Evolutionary conservation across 2,113 vertebrate genomes (phyloP).

Genomic region (Planiliza haematocheilus): DNA sequence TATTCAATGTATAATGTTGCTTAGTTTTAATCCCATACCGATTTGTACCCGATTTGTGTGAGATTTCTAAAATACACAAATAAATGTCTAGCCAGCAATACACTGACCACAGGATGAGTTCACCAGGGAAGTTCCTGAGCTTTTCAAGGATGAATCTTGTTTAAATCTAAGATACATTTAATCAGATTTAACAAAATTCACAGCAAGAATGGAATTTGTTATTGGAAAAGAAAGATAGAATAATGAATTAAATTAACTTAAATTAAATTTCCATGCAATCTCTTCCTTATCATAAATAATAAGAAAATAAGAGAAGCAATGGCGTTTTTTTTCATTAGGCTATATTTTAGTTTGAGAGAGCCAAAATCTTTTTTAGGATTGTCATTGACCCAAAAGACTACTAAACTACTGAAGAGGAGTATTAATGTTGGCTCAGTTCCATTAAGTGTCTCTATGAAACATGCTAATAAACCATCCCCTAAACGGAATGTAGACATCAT

Average conservation of each 20-base stretch:
- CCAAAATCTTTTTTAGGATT: too few relatives aligned
- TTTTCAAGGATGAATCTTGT: slow-evolving; percentile 59
- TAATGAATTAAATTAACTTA: slow-evolving; percentile 62
- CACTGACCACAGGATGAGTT: neutral
- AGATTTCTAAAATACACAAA: slow-evolving; percentile 16
- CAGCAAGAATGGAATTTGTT: slow-evolving; percentile 14
- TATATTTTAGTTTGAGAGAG: too few relatives aligned
- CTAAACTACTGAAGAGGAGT: too few relatives aligned
- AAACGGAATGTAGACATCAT: too few relatives aligned
- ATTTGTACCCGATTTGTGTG: neutral
- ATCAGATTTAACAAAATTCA: slow-evolving; percentile 67
- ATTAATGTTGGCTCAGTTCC: too few relatives aligned
- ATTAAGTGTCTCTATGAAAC: too few relatives aligned
- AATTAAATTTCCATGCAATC: slow-evolving; percentile 64
- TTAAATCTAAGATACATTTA: too few relatives aligned
- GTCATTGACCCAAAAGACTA: too few relatives aligned
- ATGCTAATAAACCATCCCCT: too few relatives aligned
- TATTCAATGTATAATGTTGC: neutral
- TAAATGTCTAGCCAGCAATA: slow-evolving; percentile 11
- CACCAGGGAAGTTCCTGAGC: slow-evolving; percentile 38
- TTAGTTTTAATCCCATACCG: neutral
- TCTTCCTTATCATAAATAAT: slow-evolving; percentile 64
- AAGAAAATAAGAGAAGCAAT: slow-evolving; percentile 43
- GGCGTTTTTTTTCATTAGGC: too few relatives aligned
- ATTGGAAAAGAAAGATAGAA: slow-evolving; percentile 27